phyloP scores from a whole-genome alignment of 2,797 vertebrate genomes.

The Anniella stebbinsi region DNA sequence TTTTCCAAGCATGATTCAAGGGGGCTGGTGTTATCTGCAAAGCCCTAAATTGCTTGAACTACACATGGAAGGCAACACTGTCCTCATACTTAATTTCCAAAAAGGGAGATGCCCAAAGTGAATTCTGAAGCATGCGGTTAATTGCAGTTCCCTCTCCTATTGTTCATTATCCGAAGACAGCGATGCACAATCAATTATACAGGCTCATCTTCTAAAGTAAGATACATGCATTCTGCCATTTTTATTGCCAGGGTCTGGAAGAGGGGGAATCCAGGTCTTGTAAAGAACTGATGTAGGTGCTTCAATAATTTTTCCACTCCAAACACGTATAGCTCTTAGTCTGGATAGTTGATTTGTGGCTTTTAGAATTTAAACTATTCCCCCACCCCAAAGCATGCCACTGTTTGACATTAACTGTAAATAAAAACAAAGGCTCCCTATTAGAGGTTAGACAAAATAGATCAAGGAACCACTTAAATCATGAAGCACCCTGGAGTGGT shows the following conservation, averaged over 20 bases:
- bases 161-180: background rate
- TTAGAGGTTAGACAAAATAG: background rate
- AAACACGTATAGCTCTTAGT: background rate
- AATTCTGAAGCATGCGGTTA: background rate
- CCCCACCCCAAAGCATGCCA: background rate
- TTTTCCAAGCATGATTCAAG: background rate
- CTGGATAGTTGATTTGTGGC: background rate
- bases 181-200: background rate
- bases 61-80: background rate
- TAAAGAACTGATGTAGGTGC: background rate
- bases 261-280: background rate
- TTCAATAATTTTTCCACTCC: no score
- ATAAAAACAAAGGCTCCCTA: background rate
- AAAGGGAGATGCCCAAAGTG: background rate
- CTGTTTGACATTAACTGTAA: background rate
- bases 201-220: background rate
- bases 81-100: background rate
- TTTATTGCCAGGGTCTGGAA: background rate
- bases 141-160: background rate
- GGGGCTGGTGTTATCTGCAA: background rate
- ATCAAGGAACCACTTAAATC: no score
- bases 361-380: background rate
- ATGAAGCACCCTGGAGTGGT: background rate
- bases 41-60: background rate
- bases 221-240: background rate